These are phyloP conservation scores for Orthonyx spaldingii DNA, from an alignment of 2,113 vertebrate species.

Conservation along the genomic window DNA sequence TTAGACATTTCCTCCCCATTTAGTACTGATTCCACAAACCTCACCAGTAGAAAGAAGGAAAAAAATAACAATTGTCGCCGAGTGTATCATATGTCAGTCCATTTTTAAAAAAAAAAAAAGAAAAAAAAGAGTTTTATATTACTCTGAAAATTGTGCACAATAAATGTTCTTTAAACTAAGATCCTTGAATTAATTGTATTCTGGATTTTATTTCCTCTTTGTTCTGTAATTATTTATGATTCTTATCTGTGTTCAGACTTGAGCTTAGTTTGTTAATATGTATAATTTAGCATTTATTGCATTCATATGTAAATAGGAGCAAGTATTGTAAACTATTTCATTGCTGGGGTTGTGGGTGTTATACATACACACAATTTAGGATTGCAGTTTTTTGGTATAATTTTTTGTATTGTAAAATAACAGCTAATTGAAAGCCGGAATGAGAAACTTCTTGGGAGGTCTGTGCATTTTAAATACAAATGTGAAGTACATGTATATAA, in stretches of 20 bases:
- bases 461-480: constrained; percentile 82
- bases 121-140: constrained; percentile 33
- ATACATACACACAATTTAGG: constrained; percentile 78
- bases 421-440: constrained; percentile 79
- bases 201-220: not conserved
- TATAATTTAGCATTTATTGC: constrained; percentile 89
- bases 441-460: constrained; percentile 70
- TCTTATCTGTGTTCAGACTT: constrained; percentile 57
- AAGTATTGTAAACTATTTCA: constrained; percentile 92
- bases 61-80: not conserved
- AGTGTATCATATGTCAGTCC: not conserved
- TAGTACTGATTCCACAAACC: not conserved
- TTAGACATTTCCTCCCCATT: not conserved
- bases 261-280: constrained; percentile 89
- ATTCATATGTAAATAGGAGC: constrained; percentile 91
- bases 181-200: constrained; percentile 57
- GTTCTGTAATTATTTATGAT: constrained; percentile 63
- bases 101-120: not conserved
- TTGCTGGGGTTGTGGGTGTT: constrained; percentile 75
- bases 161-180: constrained; percentile 61
- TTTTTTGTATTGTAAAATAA: constrained; percentile 94
- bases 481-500: constrained; percentile 90
- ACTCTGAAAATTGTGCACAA: constrained; percentile 65
- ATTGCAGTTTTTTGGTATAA: constrained; percentile 77
- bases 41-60: not conserved